Evolutionary conservation across 53 echinoderm and acorn worm genomes (phyloP), one percentile per base, ranked within the genome.

Genomic region (Holothuria leucospilota): DNA sequence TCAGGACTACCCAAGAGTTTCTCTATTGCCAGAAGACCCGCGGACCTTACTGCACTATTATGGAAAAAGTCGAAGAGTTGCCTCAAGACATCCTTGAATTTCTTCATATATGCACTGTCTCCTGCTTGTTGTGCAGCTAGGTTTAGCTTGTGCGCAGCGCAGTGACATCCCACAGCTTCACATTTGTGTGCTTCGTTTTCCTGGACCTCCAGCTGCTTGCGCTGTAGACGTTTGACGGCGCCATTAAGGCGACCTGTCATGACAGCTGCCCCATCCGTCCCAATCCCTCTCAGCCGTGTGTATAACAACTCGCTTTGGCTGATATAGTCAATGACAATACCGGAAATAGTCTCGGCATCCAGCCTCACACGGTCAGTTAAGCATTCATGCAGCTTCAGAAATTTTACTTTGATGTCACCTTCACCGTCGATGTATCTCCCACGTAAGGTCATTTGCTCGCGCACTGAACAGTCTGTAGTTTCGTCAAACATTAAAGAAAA

Each of bases 181-280:
- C 77, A 63, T 60, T 64, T 68, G 30, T 24, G 26, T 65, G 58
- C 64, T 63, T 61, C 82, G 28, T 86, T 71, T 18, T 26, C 59
- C 63, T 91, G 91, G 46, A 71, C 87, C 62, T 81, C 51, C 28
- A 34, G 61, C 85, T 86, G 90, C 53, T 42, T 75, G 69, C 88
- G 88, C 42, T 77, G 34, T 39, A 85, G 62, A 67, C 78, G 41
- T 85, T 88, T 84, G 20, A 88, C 92, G 16, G 84, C 85, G 20
- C 88, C 92, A 79, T 88, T 85, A 39, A 60, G 51, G 38, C 78
- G 85, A 25, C 92, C 92, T 23, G 83, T 82, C 92, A 92, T 92
- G 20, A 92, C 92, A 20, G 89, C 81, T 46, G 89, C 89, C 23
- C 92, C 92, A 75, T 92, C 89, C 20, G 92, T 86, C 56, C 92